Conservation (phyloP, 2,113 vertebrate species). For the Gasterosteus aculeatus region DNA sequence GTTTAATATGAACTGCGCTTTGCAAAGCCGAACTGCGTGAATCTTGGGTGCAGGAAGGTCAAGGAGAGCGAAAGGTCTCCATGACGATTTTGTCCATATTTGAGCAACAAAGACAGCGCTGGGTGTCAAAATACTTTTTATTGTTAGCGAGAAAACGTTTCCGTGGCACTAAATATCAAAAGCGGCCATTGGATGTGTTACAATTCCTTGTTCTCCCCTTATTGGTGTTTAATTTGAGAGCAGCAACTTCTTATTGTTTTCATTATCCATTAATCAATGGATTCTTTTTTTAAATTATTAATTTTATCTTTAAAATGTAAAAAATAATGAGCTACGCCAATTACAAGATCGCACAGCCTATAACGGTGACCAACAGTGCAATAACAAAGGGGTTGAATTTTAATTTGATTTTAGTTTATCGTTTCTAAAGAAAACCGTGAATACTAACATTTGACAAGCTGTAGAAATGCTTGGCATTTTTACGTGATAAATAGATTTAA, state of each 20-base stretch:
- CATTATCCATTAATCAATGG: not conserved
- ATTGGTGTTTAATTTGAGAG: not conserved
- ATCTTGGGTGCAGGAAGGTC: conserved; percentile 52
- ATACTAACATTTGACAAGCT: not conserved
- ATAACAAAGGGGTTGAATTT: not conserved
- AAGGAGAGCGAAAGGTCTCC: conserved; percentile 59
- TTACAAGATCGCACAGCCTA: not conserved
- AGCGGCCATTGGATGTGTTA: not conserved
- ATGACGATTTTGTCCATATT: conserved; percentile 25
- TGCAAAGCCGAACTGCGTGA: conserved; percentile 46
- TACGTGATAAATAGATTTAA: not conserved
- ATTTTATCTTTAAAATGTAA: not conserved
- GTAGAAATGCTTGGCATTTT: not conserved
- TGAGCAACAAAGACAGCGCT: not conserved
- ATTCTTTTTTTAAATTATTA: conserved; percentile 2
- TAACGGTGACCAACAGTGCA: not conserved
- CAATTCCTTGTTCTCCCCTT: not conserved
- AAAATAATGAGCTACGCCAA: not conserved
- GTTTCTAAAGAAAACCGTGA: not conserved
- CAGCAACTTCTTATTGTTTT: not conserved
- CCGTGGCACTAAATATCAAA: not conserved
- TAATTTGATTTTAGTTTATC: not conserved
- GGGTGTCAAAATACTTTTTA: not conserved
- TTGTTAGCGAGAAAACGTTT: not conserved
- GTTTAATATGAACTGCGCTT: conserved; percentile 59